A percentile compares a stretch with the other conserved stretches of the same genome.
These are phyloP conservation scores for Stictonetta naevosa DNA, from an alignment of 2,113 vertebrate species.

Conservation along the genomic window DNA sequence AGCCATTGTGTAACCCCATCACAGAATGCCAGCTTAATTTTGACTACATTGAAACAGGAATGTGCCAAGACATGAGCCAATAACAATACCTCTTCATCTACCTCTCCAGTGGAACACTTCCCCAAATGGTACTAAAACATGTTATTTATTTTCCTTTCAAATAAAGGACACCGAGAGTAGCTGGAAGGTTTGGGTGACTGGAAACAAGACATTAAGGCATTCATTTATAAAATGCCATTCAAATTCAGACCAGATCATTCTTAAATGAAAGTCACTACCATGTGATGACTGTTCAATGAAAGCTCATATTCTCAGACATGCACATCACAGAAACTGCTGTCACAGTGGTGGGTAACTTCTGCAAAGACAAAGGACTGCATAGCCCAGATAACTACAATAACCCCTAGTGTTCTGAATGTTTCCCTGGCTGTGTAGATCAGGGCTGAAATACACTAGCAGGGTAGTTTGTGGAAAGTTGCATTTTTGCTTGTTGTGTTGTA, in stretches of 20 bases:
- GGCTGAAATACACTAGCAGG: neutral
- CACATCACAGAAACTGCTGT: neutral
- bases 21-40: neutral
- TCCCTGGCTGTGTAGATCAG: neutral
- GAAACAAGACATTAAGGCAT: neutral
- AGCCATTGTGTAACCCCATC: neutral
- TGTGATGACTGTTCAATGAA: neutral
- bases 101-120: neutral
- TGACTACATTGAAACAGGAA: neutral
- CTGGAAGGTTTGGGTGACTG: neutral
- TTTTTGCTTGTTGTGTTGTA: slow-evolving; percentile 9
- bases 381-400: neutral
- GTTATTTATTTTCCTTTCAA: neutral
- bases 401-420: neutral
- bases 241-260: neutral
- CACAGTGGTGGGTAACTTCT: neutral
- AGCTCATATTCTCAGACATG: neutral
- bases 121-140: neutral
- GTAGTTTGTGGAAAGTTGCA: neutral
- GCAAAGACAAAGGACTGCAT: neutral
- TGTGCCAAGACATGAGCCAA: neutral
- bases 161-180: neutral
- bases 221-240: neutral
- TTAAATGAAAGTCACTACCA: neutral
- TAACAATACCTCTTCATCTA: neutral